Conservation (phyloP, 2,797 vertebrate species). For the Florisuga fusca region DNA sequence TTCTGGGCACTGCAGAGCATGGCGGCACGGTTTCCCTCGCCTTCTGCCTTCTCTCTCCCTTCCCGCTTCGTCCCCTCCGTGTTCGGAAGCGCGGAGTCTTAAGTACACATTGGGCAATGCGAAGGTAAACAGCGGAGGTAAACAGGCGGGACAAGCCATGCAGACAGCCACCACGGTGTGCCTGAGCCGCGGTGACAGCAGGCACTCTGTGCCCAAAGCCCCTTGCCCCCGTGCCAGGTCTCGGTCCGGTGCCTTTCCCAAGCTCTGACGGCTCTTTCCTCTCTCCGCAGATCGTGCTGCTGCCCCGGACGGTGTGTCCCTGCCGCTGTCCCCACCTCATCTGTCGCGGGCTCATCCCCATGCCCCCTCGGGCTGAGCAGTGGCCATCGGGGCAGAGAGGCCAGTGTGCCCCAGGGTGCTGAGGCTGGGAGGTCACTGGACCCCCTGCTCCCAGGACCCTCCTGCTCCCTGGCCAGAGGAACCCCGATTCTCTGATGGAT, state of each 20-base stretch:
- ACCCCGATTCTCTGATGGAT: constrained; percentile 82
- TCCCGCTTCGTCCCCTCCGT: not conserved
- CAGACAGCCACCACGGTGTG: fast-evolving
- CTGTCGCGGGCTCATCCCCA: constrained; percentile 18
- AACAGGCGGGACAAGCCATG: no score
- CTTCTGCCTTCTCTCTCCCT: not conserved
- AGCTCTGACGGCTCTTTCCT: constrained; percentile 40
- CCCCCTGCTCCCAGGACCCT: not conserved
- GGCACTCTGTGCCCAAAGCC: not conserved
- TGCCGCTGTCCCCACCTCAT: not conserved
- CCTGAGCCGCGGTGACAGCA: fast-evolving
- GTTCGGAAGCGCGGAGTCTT: not conserved
- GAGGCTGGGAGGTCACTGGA: not conserved
- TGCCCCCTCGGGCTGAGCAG: not conserved
- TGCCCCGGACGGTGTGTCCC: not conserved
- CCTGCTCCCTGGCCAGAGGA: constrained; percentile 28
- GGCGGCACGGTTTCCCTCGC: not conserved
- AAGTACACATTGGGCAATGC: constrained; percentile 37
- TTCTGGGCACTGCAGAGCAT: fast-evolving
- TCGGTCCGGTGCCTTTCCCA: no score
- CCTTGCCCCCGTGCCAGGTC: not conserved
- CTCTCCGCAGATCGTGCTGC: constrained; percentile 37
- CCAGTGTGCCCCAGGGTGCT: not conserved
- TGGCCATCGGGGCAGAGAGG: not conserved
- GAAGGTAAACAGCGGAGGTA: not conserved